These are phyloP conservation scores for Psephotus haematonotus DNA, from an alignment of 2,113 vertebrate species.

Conservation along the genomic window DNA sequence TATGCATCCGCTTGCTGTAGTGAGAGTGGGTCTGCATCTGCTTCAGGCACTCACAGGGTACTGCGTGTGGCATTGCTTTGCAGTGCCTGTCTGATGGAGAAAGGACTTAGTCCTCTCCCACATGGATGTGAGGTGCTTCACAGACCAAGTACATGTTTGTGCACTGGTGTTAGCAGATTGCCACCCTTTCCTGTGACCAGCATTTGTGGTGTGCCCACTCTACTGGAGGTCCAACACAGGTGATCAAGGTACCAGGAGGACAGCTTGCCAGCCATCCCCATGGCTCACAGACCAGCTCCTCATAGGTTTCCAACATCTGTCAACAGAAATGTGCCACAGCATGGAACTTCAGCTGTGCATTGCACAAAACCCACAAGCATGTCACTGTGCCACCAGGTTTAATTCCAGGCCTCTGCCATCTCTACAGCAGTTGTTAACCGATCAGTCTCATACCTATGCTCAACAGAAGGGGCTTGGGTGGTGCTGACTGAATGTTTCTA, in stretches of 20 bases:
- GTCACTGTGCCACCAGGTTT: neutral
- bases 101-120: neutral
- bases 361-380: neutral
- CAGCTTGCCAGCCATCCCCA: neutral
- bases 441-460: neutral
- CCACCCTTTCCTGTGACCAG: neutral
- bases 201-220: accelerated
- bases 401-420: neutral
- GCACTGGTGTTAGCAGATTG: neutral
- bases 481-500: neutral
- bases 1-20: neutral
- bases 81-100: neutral
- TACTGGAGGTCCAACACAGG: neutral
- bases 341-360: neutral
- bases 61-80: accelerated
- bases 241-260: neutral
- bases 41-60: neutral
- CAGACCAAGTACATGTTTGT: neutral
- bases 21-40: accelerated
- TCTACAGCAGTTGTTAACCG: neutral
- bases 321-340: neutral
- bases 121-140: neutral
- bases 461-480: neutral
- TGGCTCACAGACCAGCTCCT: neutral
- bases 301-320: neutral